A percentile compares a stretch with the other conserved stretches of the same genome.
Evolutionary conservation across 2,113 vertebrate species (phyloP).

Genomic region (Poeciliopsis prolifica): DNA sequence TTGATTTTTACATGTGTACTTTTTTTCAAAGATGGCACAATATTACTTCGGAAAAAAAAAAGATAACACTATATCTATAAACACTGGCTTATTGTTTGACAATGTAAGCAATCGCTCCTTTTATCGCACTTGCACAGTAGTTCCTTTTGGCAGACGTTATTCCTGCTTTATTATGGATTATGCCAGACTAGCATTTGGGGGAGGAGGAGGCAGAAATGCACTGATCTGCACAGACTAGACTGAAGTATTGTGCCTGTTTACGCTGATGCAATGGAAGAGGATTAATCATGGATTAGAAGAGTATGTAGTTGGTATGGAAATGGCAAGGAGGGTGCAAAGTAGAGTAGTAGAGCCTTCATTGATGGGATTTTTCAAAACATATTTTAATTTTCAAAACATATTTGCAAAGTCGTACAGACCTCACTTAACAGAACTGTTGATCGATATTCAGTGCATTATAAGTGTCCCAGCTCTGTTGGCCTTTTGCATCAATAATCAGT

Average conservation of each 20-base stretch:
- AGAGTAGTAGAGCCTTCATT: constrained; percentile 1
- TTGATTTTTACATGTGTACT: not conserved
- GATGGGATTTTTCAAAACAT: not conserved
- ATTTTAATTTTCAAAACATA: not conserved
- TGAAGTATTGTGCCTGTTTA: constrained; percentile 66
- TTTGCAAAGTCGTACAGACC: not conserved
- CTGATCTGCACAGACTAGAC: constrained; percentile 39
- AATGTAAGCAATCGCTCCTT: not conserved
- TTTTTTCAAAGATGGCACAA: not conserved
- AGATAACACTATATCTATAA: too few species aligned
- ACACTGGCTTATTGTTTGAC: not conserved
- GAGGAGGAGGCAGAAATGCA: constrained; percentile 51
- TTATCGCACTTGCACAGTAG: constrained; percentile 3
- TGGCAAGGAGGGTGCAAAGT: constrained; percentile 27
- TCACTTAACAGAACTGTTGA: not conserved
- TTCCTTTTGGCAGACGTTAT: constrained; percentile 44
- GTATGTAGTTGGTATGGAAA: constrained; percentile 30
- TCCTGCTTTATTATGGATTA: constrained; percentile 62
- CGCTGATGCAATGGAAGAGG: constrained; percentile 57
- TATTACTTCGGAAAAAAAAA: not conserved
- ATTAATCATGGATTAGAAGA: constrained; percentile 66
- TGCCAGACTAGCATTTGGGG: constrained; percentile 50
- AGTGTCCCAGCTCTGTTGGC: constrained; percentile 7
- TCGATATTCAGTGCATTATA: constrained; percentile 12
- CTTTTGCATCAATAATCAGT: not conserved